Conservation (phyloP, 2,888 invertebrate genomes). For the Pterobdella sp. region DNA sequence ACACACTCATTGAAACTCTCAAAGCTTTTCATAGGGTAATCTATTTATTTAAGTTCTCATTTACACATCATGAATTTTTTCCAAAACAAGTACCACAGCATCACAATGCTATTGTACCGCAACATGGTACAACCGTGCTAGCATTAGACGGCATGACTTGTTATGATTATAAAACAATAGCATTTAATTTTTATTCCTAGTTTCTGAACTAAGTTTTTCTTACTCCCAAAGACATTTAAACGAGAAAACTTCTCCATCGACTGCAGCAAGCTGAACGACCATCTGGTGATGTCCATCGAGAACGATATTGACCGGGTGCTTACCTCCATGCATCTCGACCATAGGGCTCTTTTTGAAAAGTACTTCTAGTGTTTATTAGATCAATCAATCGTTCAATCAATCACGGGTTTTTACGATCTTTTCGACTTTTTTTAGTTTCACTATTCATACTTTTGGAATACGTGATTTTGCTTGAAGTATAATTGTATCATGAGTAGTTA, state of each 20-base stretch:
- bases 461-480: no score
- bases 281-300: conserved; percentile 13
- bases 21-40: conserved; percentile 1
- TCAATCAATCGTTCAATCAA: background rate
- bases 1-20: conserved; percentile 10
- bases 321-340: conserved; percentile 20
- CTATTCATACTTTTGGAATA: no score
- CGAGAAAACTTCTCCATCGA: conserved; percentile 25
- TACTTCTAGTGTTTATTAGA: background rate
- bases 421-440: background rate
- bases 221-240: conserved; percentile 5
- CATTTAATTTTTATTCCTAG: no score
- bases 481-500: no score
- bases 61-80: background rate
- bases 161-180: no score
- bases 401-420: background rate
- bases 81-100: background rate
- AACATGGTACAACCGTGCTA: background rate
- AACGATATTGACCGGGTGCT: conserved; percentile 20
- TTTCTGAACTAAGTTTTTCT: background rate
- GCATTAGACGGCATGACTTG: background rate
- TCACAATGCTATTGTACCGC: no score
- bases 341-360: conserved; percentile 25
- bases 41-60: background rate
- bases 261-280: conserved; percentile 21